phyloP scores from a whole-genome alignment of 2,113 vertebrate genomes.

The Sminthopsis crassicaudata region DNA sequence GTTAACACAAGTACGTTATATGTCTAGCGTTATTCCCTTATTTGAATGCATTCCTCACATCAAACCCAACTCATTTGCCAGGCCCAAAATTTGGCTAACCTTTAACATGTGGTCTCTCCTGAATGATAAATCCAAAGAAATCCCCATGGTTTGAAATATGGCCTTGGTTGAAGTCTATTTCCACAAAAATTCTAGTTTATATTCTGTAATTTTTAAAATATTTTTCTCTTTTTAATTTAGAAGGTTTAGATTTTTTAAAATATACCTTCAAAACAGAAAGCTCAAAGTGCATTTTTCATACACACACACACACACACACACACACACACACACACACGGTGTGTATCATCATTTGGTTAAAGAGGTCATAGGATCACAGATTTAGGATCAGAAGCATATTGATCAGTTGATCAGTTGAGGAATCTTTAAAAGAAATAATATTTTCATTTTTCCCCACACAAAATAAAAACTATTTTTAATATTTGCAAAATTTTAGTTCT shows the following conservation, averaged over 20 bases:
- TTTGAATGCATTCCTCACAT: slow-evolving; percentile 40
- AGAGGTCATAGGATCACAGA: not conserved
- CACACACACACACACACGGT: not conserved
- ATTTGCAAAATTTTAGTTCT: too few species aligned
- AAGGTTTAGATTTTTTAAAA: not conserved
- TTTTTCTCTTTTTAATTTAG: not conserved
- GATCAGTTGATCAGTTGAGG: not conserved
- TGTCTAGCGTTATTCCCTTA: slow-evolving; percentile 26
- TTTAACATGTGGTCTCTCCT: not conserved
- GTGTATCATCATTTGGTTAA: not conserved
- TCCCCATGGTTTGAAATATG: not conserved
- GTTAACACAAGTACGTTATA: not conserved
- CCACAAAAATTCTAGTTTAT: not conserved
- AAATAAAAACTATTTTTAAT: too few species aligned
- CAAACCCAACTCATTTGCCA: slow-evolving; percentile 34
- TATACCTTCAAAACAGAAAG: not conserved
- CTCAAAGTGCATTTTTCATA: not conserved
- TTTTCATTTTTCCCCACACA: too few species aligned
- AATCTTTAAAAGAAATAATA: not conserved
- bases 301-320: too few species aligned
- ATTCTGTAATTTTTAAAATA: not conserved
- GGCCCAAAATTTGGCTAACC: not conserved
- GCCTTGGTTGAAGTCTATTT: not conserved
- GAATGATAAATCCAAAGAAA: slow-evolving; percentile 32
- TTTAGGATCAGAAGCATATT: not conserved